Evolutionary conservation across 2,797 vertebrate genomes (phyloP).

Genomic region (Varecia variegata): DNA sequence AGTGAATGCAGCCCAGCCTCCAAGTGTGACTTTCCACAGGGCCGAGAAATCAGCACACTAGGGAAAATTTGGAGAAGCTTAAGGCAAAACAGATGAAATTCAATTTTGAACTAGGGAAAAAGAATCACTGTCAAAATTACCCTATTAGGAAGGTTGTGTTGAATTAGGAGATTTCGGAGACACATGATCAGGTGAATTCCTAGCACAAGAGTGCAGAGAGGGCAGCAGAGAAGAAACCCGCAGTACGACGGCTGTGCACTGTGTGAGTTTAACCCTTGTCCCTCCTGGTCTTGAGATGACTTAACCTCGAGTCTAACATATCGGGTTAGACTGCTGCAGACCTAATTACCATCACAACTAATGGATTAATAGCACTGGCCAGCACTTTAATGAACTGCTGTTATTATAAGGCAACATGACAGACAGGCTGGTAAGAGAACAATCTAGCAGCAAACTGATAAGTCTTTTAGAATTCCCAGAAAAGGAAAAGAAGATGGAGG

Average conservation of each 20-base stretch:
- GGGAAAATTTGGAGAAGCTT: neutral
- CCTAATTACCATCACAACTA: neutral
- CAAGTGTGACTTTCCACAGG: neutral
- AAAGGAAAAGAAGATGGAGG: neutral
- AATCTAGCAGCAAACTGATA: neutral
- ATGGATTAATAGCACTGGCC: neutral
- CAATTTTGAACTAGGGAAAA: neutral
- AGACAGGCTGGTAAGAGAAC: neutral
- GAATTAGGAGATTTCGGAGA: neutral
- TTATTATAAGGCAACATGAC: neutral
- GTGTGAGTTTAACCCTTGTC: rapidly evolving
- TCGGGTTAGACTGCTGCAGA: neutral
- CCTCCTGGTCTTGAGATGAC: neutral
- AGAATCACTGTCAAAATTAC: neutral
- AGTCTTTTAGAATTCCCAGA: neutral
- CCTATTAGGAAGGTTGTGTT: neutral
- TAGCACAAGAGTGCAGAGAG: rapidly evolving
- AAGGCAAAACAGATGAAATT: neutral
- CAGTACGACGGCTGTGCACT: rapidly evolving
- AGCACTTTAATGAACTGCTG: no score
- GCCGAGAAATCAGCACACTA: neutral
- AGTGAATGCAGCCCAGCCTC: neutral
- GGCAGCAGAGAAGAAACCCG: neutral
- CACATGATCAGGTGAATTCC: rapidly evolving
- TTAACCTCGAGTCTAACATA: neutral